Evolutionary conservation across 2,797 vertebrate genomes (phyloP).

Genomic region (Tenualosa ilisha): DNA sequence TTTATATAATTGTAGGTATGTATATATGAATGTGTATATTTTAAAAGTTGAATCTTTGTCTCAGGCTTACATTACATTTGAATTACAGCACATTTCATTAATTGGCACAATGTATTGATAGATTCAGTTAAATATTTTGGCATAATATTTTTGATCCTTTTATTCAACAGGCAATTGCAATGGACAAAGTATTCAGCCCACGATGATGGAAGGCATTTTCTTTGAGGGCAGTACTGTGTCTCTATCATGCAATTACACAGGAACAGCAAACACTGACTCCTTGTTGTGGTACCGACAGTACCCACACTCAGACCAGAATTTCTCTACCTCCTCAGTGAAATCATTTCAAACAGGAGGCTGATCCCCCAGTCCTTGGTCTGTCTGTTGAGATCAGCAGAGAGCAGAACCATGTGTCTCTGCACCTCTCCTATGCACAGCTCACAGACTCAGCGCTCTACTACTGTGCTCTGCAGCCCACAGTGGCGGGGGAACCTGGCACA

Average conservation of each 20-base stretch:
- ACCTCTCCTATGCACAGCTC: constrained; percentile 8
- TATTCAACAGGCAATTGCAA: neutral
- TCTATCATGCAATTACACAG: constrained; percentile 41
- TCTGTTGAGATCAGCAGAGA: constrained; percentile 27
- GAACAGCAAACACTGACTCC: constrained; percentile 17
- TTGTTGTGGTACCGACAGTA: constrained; percentile 46
- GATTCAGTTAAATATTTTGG: no score
- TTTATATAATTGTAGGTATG: neutral
- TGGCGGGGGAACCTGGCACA: neutral
- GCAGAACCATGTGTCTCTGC: constrained; percentile 33
- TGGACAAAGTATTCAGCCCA: neutral
- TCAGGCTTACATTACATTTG: no score
- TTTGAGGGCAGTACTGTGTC: neutral
- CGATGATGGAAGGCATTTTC: neutral
- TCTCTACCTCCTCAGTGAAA: constrained; percentile 32
- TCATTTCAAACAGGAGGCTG: constrained; percentile 16
- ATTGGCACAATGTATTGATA: no score
- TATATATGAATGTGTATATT: neutral
- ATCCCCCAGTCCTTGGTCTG: constrained; percentile 34
- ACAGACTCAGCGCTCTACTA: constrained; percentile 24
- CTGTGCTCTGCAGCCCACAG: constrained; percentile 36
- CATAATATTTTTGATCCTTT: neutral
- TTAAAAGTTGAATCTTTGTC: no score
- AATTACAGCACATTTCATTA: no score
- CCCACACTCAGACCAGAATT: constrained; percentile 35